These are phyloP conservation scores for Ypsolopha sequella DNA, from an alignment of 2,888 invertebrate genomes.

Conservation along the genomic window DNA sequence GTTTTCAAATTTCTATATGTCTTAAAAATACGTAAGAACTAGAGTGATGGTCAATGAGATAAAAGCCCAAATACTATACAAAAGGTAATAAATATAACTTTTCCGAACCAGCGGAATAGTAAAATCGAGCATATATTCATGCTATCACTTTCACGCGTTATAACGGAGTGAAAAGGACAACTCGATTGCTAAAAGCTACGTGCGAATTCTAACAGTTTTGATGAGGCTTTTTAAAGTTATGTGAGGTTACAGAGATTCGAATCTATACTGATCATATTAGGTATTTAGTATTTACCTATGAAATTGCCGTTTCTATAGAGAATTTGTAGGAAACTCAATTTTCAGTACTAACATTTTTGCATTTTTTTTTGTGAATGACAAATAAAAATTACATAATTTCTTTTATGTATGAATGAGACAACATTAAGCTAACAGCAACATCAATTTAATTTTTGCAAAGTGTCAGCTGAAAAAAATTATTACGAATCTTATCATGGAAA, in stretches of 20 bases:
- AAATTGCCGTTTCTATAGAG: no score
- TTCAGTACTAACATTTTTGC: no score
- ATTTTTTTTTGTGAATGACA: no score
- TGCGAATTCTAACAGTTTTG: neutral
- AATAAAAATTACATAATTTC: no score
- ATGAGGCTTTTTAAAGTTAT: neutral
- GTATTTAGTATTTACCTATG: no score
- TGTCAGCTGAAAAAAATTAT: no score
- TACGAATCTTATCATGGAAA: no score
- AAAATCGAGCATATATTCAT: no score
- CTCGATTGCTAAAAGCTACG: neutral
- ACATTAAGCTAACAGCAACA: no score
- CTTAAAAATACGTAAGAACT: slow-evolving; percentile 19
- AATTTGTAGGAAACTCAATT: no score
- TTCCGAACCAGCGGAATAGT: neutral
- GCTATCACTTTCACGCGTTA: neutral
- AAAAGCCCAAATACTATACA: slow-evolving; percentile 11
- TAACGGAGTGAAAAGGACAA: neutral
- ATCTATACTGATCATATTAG: neutral
- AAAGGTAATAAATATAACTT: neutral
- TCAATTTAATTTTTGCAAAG: no score
- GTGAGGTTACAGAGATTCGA: neutral
- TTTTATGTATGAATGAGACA: no score
- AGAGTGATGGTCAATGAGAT: slow-evolving; percentile 25
- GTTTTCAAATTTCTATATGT: neutral